Evolutionary conservation across 2,113 vertebrate species (phyloP), one percentile per base, ranked within the genome.

Genomic region (Dinomys branickii): DNA sequence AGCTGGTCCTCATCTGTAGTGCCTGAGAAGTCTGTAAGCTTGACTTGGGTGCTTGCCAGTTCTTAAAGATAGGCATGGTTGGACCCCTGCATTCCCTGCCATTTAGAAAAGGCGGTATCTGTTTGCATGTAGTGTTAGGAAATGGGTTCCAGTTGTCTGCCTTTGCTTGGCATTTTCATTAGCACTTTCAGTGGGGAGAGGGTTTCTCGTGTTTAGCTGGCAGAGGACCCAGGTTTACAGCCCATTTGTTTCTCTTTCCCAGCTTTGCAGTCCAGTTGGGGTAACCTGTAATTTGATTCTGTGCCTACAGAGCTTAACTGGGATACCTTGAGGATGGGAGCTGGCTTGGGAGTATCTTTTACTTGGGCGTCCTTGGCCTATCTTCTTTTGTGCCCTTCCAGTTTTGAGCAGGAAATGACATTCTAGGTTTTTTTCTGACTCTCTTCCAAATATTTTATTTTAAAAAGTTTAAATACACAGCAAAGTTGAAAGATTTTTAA

Each of bases 71-170:
- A 95, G 96, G 63, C 89, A 73, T 95, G 91, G 96, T 89, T 65
- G 54, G 58, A 87, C 65, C 69, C 67, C 65, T 96, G 71, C 83
- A 78, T 97, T 96, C 87, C 92, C 98, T 97, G 97, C 95, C 96
- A 75, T 93, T 22, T 96, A 92, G 91, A 88, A 98, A 95, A 89
- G 84, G 88, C 73, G 35, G 8, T 93, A 85, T 90, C n/a, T 24
- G 77, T 95, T 97, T 93, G 97, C 69, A 26, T 86, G 97, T 58
- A 1, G 11, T 77, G 83, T 98, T 95, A 90, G 94, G 96, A 98
- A 98, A 96, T 91, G 67, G 90, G 98, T 98, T 98, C 95, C 97
- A 96, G n/a, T 84, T 24, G 92, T 97, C 67, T 95, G 90, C 89
- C 41, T 47, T 33, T 82, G 91, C 78, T 83, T 85, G 82, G 58